phyloP scores from a whole-genome alignment of 2,888 invertebrate species.

The Gastracanthus pulcherrimus region DNA sequence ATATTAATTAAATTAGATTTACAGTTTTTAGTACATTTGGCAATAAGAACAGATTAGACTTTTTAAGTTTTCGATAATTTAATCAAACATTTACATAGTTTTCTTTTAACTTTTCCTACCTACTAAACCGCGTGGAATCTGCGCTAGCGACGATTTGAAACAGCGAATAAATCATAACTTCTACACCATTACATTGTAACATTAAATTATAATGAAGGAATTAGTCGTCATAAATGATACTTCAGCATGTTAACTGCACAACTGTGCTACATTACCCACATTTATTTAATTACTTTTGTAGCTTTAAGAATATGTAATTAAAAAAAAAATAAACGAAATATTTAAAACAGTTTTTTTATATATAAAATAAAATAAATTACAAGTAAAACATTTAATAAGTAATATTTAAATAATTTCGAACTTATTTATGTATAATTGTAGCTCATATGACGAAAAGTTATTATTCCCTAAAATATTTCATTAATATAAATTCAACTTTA shows the following conservation, averaged over 20 bases:
- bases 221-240: neutral
- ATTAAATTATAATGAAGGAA: neutral
- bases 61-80: neutral
- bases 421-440: no score
- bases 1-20: no score
- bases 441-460: no score
- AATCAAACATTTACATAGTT: neutral
- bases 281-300: neutral
- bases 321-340: neutral
- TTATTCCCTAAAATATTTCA: neutral
- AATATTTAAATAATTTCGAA: no score
- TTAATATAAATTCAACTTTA: neutral
- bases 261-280: neutral
- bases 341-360: no score
- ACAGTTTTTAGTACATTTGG: neutral
- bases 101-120: neutral
- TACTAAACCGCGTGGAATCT: neutral
- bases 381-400: no score
- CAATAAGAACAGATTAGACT: neutral
- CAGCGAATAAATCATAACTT: neutral
- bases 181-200: neutral
- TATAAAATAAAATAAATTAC: no score
- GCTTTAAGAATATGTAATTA: no score
- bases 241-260: neutral
- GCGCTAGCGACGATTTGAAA: neutral